Evolutionary conservation across 2,888 invertebrate species (phyloP).

Genomic region (Drosophila helvetica): DNA sequence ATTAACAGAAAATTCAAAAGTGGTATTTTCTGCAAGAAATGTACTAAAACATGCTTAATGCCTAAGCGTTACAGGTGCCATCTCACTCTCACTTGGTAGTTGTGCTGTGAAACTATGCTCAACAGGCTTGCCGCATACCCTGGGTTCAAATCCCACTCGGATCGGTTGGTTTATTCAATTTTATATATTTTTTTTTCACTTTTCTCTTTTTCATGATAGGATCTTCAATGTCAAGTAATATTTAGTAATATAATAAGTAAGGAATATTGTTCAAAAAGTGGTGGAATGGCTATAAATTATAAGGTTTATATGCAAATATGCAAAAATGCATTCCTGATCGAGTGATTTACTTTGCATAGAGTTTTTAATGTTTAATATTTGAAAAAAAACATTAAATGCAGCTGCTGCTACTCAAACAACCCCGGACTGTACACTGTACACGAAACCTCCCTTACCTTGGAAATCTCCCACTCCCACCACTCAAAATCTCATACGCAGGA

Average conservation of each 20-base stretch:
- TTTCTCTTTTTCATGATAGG: background rate
- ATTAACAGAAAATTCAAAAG: background rate
- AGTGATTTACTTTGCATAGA: background rate
- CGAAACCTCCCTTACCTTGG: conserved; percentile 5
- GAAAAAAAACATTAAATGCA: no score
- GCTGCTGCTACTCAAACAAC: background rate
- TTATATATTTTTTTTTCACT: background rate
- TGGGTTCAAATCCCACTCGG: background rate
- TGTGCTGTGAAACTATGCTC: background rate
- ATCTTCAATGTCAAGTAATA: background rate
- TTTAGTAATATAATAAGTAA: no score
- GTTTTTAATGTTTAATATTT: no score
- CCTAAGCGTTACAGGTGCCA: background rate
- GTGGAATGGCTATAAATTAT: background rate
- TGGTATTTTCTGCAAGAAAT: conserved; percentile 4
- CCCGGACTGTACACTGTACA: background rate
- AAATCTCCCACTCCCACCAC: background rate
- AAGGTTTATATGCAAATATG: background rate
- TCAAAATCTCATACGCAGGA: background rate
- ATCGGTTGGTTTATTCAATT: background rate
- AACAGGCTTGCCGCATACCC: conserved; percentile 2
- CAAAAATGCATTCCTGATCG: background rate
- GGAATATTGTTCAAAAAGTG: no score
- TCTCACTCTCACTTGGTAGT: background rate
- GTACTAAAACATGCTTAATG: conserved; percentile 1